A percentile compares a stretch with the other conserved stretches of the same genome.
Evolutionary conservation across 2,888 invertebrate genomes (phyloP).

Genomic region (Thereva unica): DNA sequence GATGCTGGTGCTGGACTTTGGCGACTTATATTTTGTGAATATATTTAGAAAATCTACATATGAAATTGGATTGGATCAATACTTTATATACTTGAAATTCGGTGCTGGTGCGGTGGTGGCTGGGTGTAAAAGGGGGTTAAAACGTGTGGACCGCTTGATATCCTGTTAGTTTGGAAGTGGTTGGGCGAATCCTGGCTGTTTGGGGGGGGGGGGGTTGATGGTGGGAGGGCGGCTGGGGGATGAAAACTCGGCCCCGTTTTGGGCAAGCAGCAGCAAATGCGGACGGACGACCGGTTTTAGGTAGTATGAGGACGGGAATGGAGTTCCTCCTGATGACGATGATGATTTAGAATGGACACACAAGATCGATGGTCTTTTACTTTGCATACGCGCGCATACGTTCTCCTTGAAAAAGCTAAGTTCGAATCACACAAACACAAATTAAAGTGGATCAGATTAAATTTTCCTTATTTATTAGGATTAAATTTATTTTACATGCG

Average conservation of each 20-base stretch:
- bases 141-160: slow-evolving; percentile 27
- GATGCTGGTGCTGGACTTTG: slow-evolving; percentile 41
- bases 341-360: slow-evolving; percentile 31
- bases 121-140: slow-evolving; percentile 25
- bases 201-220: not conserved
- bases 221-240: not conserved
- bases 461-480: too few species aligned
- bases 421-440: not conserved
- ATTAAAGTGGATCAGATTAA: not conserved
- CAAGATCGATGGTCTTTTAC: slow-evolving; percentile 30
- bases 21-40: slow-evolving; percentile 43
- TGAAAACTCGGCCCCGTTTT: slow-evolving; percentile 5
- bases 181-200: not conserved
- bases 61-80: slow-evolving; percentile 50
- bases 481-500: too few species aligned
- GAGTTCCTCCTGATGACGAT: slow-evolving; percentile 23
- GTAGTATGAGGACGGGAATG: slow-evolving; percentile 1
- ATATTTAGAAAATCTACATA: slow-evolving; percentile 49
- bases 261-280: slow-evolving; percentile 8
- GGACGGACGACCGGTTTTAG: slow-evolving; percentile 15
- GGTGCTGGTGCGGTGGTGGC: slow-evolving; percentile 22
- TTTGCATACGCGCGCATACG: slow-evolving; percentile 15
- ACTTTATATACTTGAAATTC: slow-evolving; percentile 43
- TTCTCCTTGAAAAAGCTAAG: slow-evolving; percentile 3
- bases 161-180: not conserved